These are phyloP conservation scores for Varanus salvator DNA, from an alignment of 2,113 vertebrate genomes.

Conservation along the genomic window DNA sequence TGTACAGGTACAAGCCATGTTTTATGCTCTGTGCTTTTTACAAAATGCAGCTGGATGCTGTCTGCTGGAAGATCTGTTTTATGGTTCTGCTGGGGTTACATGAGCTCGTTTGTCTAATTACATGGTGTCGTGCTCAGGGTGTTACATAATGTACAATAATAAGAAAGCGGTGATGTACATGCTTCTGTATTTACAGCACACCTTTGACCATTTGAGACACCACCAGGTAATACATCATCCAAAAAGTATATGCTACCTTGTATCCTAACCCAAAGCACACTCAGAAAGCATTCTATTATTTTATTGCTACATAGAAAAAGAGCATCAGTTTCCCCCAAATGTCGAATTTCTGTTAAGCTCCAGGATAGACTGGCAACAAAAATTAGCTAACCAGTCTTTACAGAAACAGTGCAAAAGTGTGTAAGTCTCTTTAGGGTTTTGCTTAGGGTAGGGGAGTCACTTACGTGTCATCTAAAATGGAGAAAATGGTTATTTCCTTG, in stretches of 20 bases:
- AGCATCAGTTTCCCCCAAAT: background rate
- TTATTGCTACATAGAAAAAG: background rate
- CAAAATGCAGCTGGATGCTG: conserved; percentile 41
- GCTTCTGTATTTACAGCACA: background rate
- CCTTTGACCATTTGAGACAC: background rate
- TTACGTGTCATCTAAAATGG: background rate
- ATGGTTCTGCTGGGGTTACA: conserved; percentile 34
- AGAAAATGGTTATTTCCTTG: too few relatives aligned
- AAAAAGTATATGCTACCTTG: background rate
- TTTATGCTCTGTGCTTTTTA: conserved; percentile 44
- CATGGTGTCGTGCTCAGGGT: background rate
- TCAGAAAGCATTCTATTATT: background rate
- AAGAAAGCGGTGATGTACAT: background rate
- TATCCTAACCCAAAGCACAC: too few relatives aligned
- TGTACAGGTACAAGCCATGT: conserved; percentile 52
- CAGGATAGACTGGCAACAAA: background rate
- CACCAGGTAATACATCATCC: background rate
- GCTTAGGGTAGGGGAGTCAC: background rate
- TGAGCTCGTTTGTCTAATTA: conserved; percentile 42
- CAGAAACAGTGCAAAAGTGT: background rate
- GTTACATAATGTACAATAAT: conserved; percentile 15
- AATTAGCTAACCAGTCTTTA: background rate
- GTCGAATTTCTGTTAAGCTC: background rate
- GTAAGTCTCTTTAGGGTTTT: background rate
- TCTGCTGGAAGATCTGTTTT: conserved; percentile 10